A percentile compares a stretch with the other conserved stretches of the same genome.
Evolutionary conservation across 2,113 vertebrate genomes (phyloP).

Genomic region (Pelodiscus sinensis): DNA sequence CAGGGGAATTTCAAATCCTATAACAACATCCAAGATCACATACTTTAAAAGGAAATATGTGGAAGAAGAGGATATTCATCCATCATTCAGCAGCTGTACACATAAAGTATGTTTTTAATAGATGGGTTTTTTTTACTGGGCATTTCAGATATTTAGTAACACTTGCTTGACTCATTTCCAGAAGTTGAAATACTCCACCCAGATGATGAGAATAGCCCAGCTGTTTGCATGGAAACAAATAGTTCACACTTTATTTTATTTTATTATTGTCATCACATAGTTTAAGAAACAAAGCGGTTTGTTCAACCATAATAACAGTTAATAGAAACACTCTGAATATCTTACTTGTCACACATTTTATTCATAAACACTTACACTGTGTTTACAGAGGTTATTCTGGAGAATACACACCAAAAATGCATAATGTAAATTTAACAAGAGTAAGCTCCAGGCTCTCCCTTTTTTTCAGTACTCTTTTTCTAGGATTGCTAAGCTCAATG

Average conservation of each 20-base stretch:
- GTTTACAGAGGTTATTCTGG: neutral
- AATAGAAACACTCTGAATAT: conserved; percentile 44
- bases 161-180: conserved; percentile 68
- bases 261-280: conserved; percentile 60
- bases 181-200: conserved; percentile 53
- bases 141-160: conserved; percentile 68
- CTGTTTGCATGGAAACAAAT: conserved; percentile 52
- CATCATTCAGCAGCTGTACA: conserved; percentile 89
- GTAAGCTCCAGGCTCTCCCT: neutral
- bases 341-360: neutral
- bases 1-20: conserved; percentile 88
- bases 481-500: neutral
- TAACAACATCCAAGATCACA: conserved; percentile 90
- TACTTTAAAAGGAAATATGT: conserved; percentile 98
- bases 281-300: conserved; percentile 50
- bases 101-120: conserved; percentile 88
- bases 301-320: conserved; percentile 45
- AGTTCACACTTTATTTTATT: conserved; percentile 62
- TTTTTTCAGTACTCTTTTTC: neutral
- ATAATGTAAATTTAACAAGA: neutral
- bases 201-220: conserved; percentile 53
- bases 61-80: conserved; percentile 90
- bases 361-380: conserved; percentile 11
- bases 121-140: conserved; percentile 57
- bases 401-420: neutral